These are phyloP conservation scores for Boloria euphrosyne DNA, from an alignment of 2,888 invertebrate genomes.

Conservation along the genomic window DNA sequence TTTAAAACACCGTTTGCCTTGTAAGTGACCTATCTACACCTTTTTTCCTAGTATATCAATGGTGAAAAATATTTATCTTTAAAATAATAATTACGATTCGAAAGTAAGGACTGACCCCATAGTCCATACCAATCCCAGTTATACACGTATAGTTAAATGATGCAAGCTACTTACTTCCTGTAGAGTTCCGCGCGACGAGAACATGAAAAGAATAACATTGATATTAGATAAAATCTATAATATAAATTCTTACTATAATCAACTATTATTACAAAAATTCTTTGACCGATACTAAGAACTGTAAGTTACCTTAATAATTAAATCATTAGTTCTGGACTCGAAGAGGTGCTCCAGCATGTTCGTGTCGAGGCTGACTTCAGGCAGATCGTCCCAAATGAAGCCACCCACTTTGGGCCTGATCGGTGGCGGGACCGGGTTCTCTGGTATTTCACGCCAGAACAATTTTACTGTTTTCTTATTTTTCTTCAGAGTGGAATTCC, in stretches of 20 bases:
- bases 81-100: no score
- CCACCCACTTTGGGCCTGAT: slow-evolving; percentile 84
- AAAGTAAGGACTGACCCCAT: no score
- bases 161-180: slow-evolving; percentile 58
- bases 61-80: no score
- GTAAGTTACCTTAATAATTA: slow-evolving; percentile 89
- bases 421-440: slow-evolving; percentile 83
- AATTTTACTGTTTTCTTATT: slow-evolving; percentile 98
- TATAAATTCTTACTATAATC: no score
- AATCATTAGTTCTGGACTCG: slow-evolving; percentile 97
- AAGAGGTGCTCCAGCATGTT: slow-evolving; percentile 97
- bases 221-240: not conserved
- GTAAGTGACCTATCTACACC: no score
- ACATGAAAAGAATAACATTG: slow-evolving; percentile 50
- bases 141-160: no score
- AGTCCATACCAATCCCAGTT: no score
- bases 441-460: slow-evolving; percentile 98
- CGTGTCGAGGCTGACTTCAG: slow-evolving; percentile 92
- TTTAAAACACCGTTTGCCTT: no score
- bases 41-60: no score
- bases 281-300: not conserved
- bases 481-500: slow-evolving; percentile 85
- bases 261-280: not conserved
- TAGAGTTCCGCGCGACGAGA: slow-evolving; percentile 17
- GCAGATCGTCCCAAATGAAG: slow-evolving; percentile 96